These are phyloP conservation scores for Boleophthalmus pectinirostris DNA, from an alignment of 2,113 vertebrate genomes.

Conservation along the genomic window DNA sequence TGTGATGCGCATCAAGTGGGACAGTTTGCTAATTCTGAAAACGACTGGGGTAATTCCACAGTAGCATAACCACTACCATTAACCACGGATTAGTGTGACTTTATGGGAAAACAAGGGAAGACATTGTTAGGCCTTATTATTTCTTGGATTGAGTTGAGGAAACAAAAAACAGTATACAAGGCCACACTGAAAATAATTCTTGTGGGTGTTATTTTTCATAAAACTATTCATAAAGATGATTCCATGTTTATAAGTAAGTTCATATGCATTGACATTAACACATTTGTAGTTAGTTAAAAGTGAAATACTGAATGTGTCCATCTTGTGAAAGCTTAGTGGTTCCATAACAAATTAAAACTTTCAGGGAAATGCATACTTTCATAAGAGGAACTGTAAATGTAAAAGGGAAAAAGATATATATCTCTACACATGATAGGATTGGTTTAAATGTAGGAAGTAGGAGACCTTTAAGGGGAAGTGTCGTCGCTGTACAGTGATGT, in stretches of 20 bases:
- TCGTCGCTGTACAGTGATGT: conserved; percentile 15
- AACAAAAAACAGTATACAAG: neutral
- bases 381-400: conserved; percentile 48
- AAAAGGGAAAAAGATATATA: conserved; percentile 44
- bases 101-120: neutral
- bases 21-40: conserved; percentile 11
- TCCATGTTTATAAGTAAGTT: no score
- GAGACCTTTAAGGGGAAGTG: conserved; percentile 52
- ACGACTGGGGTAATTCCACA: conserved; percentile 60
- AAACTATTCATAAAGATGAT: no score
- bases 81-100: conserved; percentile 9
- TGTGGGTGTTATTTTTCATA: neutral
- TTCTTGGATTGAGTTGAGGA: neutral
- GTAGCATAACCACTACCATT: conserved; percentile 4
- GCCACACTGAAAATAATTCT: neutral
- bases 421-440: conserved; percentile 39
- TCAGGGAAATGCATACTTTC: neutral
- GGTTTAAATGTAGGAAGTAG: conserved; percentile 64
- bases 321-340: neutral
- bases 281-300: no score
- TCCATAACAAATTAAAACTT: neutral
- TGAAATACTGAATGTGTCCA: no score
- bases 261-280: no score
- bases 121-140: neutral
- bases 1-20: conserved; percentile 33